These are phyloP conservation scores for Apantesis nais DNA, from an alignment of 2,888 invertebrate genomes.

Conservation along the genomic window DNA sequence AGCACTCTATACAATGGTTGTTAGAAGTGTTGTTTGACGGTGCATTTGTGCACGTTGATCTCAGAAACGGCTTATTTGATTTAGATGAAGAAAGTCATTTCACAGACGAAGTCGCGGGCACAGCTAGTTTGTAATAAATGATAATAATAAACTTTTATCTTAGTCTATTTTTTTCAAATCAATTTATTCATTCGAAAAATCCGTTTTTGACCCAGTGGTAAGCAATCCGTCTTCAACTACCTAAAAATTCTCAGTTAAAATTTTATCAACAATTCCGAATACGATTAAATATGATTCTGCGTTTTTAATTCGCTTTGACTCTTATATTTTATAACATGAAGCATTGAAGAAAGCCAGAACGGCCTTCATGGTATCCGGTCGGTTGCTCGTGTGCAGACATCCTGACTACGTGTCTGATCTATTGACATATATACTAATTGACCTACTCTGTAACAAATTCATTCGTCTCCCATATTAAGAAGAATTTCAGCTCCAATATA, in stretches of 20 bases:
- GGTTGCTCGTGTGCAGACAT: constrained; percentile 42
- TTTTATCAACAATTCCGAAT: neutral
- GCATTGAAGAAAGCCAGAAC: neutral
- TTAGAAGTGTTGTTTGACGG: too few relatives aligned
- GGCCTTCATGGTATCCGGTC: constrained; percentile 48
- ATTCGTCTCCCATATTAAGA: constrained; percentile 6
- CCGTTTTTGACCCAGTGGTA: too few relatives aligned
- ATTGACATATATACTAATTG: constrained; percentile 51
- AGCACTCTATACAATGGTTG: too few relatives aligned
- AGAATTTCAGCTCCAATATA: constrained; percentile 14
- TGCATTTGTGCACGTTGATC: too few relatives aligned
- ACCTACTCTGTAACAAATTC: constrained; percentile 35
- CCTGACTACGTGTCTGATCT: constrained; percentile 38
- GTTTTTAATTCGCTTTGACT: constrained; percentile 11
- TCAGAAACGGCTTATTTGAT: too few relatives aligned
- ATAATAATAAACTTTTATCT: too few relatives aligned
- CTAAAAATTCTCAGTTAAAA: neutral
- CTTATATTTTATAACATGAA: constrained; percentile 12
- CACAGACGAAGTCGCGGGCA: too few relatives aligned
- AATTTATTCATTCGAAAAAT: too few relatives aligned
- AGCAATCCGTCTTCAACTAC: too few relatives aligned
- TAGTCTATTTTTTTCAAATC: too few relatives aligned
- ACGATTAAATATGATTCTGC: neutral
- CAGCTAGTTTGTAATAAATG: too few relatives aligned
- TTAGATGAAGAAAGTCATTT: too few relatives aligned